phyloP scores from a whole-genome alignment of 2,113 vertebrate genomes.

The Ceyx margarethae region DNA sequence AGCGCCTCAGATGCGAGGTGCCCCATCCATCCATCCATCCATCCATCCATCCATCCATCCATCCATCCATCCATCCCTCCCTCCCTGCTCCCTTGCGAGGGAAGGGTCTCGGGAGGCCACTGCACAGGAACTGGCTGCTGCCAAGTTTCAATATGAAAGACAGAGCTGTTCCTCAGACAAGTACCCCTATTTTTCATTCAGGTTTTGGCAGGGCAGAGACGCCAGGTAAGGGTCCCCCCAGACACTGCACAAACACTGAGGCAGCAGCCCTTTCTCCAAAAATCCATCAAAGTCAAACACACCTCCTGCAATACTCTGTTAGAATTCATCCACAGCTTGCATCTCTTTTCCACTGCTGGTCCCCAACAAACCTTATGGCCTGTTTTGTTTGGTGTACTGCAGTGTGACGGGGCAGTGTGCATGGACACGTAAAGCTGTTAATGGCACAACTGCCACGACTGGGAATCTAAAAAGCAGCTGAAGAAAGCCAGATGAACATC shows the following conservation, averaged over 20 bases:
- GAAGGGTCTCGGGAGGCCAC: not conserved
- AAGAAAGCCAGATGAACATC: not conserved
- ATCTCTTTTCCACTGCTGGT: not conserved
- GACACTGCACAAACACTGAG: not conserved
- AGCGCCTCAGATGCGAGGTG: not conserved
- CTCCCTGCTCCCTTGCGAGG: not conserved
- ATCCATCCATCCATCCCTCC: too few relatives aligned
- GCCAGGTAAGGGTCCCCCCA: not conserved
- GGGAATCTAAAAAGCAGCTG: not conserved
- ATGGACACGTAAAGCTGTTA: not conserved
- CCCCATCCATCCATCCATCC: not conserved
- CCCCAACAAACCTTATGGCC: not conserved
- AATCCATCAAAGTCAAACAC: not conserved
- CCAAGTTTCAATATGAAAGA: slow-evolving; percentile 6
- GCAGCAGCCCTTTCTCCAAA: not conserved
- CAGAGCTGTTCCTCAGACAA: slow-evolving; percentile 26
- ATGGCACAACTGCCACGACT: not conserved
- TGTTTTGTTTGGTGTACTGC: not conserved
- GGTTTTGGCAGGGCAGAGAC: not conserved
- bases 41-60: too few relatives aligned
- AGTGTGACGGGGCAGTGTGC: fast-evolving
- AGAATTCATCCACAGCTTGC: not conserved
- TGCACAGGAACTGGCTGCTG: not conserved
- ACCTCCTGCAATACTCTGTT: not conserved
- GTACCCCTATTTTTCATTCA: not conserved